A percentile compares a stretch with the other conserved stretches of the same genome.
Evolutionary conservation across 2,888 invertebrate genomes (phyloP).

Genomic region (Amphipoea oculea): DNA sequence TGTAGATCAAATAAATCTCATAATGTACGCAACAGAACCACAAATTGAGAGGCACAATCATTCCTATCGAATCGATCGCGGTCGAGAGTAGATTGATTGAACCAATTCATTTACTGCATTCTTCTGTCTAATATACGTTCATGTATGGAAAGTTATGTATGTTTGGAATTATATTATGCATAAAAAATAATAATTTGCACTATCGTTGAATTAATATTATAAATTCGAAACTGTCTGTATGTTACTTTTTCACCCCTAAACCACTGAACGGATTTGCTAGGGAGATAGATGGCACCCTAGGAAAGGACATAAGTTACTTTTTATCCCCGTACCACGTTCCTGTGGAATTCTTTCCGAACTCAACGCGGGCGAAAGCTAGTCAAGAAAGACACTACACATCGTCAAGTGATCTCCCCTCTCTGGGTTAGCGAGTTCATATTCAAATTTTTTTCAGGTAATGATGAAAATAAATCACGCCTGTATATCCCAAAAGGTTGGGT

Average conservation of each 20-base stretch:
- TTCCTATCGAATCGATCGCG: constrained; percentile 59
- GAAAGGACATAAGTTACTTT: too few relatives aligned
- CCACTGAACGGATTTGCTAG: too few relatives aligned
- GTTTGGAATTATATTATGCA: neutral
- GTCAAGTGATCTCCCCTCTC: neutral
- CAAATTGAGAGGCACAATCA: constrained; percentile 56
- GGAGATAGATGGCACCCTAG: too few relatives aligned
- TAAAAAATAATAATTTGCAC: neutral
- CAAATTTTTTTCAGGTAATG: neutral
- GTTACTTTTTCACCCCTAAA: too few relatives aligned
- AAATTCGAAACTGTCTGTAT: too few relatives aligned
- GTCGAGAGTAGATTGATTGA: constrained; percentile 55
- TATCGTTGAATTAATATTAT: neutral
- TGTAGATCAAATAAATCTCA: neutral
- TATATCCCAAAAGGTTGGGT: neutral
- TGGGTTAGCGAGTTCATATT: neutral
- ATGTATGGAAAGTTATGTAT: neutral
- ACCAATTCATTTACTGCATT: constrained; percentile 63
- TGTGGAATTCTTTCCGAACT: too few relatives aligned
- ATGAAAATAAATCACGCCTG: neutral
- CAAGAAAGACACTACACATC: too few relatives aligned
- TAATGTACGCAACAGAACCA: neutral
- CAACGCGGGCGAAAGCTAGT: too few relatives aligned
- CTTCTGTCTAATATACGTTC: constrained; percentile 26
- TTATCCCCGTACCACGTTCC: too few relatives aligned